phyloP scores from a whole-genome alignment of 2,113 vertebrate species.

The Pseudonaja textilis region DNA sequence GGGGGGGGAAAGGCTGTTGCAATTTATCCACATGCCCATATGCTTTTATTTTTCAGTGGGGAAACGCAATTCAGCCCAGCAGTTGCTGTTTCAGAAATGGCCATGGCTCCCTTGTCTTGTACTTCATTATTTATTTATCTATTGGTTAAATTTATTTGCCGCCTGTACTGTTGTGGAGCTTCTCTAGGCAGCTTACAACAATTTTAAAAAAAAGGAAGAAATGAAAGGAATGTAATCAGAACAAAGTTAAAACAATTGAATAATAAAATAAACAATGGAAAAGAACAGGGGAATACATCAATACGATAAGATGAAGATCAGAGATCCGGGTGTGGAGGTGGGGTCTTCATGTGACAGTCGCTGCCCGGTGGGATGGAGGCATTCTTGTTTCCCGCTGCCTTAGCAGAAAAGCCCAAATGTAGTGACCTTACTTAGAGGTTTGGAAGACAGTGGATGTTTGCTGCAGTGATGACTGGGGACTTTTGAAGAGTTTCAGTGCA shows the following conservation, averaged over 20 bases:
- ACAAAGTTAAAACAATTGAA: not conserved
- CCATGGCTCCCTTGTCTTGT: not conserved
- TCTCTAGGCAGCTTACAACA: not conserved
- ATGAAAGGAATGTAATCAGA: not conserved
- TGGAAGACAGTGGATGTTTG: not conserved
- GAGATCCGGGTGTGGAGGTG: not conserved
- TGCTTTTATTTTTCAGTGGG: not conserved
- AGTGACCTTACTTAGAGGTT: not conserved
- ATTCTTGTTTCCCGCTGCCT: not conserved
- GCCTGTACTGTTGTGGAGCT: not conserved
- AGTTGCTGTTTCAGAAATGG: not conserved
- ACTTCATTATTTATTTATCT: not conserved
- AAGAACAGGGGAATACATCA: not conserved
- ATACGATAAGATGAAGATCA: not conserved
- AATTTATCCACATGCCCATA: not conserved
- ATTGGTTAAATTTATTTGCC: not conserved
- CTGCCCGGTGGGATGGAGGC: not conserved
- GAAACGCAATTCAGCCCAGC: not conserved
- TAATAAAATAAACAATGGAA: not conserved
- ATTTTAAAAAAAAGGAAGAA: not conserved
- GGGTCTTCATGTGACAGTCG: not conserved
- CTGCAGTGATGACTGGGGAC: not conserved
- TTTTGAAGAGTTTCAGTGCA: not conserved
- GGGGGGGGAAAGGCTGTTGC: not conserved
- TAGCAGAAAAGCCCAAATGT: not conserved